phyloP scores from a whole-genome alignment of 2,113 vertebrate genomes.

The Alexandromys fortis region DNA sequence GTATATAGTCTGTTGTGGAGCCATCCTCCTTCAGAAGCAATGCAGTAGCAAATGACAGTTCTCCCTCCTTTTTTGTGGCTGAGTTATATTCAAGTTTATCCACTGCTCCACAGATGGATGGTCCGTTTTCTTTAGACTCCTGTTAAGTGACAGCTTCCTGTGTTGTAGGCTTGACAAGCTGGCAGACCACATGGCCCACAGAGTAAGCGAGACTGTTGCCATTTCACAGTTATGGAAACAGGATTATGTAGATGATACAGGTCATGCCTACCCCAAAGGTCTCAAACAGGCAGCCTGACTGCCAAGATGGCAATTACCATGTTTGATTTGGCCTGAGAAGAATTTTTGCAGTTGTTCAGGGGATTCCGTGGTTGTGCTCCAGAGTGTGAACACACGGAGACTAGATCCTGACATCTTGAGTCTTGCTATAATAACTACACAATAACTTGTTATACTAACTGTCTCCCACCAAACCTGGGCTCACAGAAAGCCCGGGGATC shows the following conservation, averaged over 20 bases:
- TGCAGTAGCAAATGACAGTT: neutral
- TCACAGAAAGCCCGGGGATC: neutral
- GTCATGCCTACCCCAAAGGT: neutral
- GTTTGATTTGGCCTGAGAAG: neutral
- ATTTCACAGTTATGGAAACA: neutral
- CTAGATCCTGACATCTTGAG: neutral
- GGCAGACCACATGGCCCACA: neutral
- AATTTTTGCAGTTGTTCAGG: neutral
- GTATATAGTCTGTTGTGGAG: too few species aligned
- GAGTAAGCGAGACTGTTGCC: neutral
- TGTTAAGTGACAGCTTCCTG: neutral
- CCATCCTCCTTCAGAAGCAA: neutral
- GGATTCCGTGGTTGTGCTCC: too few species aligned
- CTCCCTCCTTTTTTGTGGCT: neutral
- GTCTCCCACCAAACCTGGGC: neutral
- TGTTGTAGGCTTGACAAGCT: neutral
- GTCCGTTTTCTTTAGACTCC: neutral
- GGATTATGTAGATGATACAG: neutral
- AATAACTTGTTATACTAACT: neutral
- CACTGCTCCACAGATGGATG: accelerated
- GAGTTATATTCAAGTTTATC: neutral
- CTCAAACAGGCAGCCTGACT: neutral
- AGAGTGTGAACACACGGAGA: neutral
- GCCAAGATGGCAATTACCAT: neutral
- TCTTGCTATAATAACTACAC: neutral